A percentile compares a stretch with the other conserved stretches of the same genome.
Evolutionary conservation across 2,888 invertebrate genomes (phyloP).

Genomic region (Dynastes maya): DNA sequence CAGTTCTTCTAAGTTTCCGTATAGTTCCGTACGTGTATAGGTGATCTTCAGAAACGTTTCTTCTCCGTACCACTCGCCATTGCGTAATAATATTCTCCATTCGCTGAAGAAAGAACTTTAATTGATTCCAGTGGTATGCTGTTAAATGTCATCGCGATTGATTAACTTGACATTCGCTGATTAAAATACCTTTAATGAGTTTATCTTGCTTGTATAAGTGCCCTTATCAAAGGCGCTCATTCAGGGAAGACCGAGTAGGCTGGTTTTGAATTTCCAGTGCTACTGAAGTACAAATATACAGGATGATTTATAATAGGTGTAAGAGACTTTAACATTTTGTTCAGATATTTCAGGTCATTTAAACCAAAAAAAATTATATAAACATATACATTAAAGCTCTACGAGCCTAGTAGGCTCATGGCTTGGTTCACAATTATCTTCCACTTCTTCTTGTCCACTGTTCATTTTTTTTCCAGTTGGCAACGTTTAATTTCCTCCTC

Average conservation of each 20-base stretch:
- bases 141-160: slow-evolving; percentile 25
- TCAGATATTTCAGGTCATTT: no score
- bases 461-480: no score
- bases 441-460: no score
- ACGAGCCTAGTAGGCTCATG: no score
- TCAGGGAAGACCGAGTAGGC: background rate
- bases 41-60: background rate
- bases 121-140: slow-evolving; percentile 9
- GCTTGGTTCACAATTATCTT: no score
- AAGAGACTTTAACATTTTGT: no score
- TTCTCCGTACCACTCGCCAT: background rate
- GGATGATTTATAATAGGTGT: no score
- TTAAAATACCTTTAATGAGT: background rate
- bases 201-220: background rate
- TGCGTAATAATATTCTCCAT: slow-evolving; percentile 4
- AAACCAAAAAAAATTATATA: no score
- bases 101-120: slow-evolving; percentile 10
- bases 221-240: background rate
- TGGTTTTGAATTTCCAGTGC: background rate
- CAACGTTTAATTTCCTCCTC: no score
- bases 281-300: no score
- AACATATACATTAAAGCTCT: no score
- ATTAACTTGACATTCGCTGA: background rate
- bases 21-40: background rate
- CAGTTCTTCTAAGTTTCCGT: slow-evolving; percentile 24